Conservation (phyloP, 2,888 invertebrate genomes). For the Nematopogon swammerdamellus region DNA sequence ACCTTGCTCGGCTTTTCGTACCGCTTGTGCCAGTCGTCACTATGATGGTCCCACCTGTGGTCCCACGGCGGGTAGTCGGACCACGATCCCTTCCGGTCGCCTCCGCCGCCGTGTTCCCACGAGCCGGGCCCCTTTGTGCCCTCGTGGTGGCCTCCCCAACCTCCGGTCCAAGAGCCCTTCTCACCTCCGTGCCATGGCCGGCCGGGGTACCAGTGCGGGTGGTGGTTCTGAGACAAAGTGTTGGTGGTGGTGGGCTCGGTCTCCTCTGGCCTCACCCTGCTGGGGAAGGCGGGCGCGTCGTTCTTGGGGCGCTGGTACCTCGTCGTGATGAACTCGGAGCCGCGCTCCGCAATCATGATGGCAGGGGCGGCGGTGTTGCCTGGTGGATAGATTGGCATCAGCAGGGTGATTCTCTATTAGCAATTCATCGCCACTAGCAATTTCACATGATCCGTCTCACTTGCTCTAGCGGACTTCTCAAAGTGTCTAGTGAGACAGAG, state of each 20-base stretch:
- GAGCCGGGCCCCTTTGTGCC: not conserved
- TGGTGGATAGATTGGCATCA: no score
- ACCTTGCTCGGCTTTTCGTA: not conserved
- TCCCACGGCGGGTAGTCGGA: not conserved
- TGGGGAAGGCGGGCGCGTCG: constrained; percentile 12
- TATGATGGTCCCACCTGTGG: not conserved
- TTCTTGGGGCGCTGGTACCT: constrained; percentile 37
- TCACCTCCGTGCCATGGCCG: not conserved
- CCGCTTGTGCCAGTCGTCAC: not conserved
- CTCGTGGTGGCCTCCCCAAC: not conserved
- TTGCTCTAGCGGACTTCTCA: no score
- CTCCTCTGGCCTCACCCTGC: not conserved
- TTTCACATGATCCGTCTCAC: no score
- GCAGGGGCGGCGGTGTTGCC: constrained; percentile 58
- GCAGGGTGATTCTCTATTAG: no score
- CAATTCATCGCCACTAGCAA: no score
- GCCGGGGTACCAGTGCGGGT: not conserved
- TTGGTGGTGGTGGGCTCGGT: not conserved
- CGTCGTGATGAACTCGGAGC: constrained; percentile 45
- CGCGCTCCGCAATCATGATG: constrained; percentile 60
- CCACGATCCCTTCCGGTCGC: no score
- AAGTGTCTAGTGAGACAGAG: no score
- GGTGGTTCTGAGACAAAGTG: not conserved
- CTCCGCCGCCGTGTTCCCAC: not conserved
- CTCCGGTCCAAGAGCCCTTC: not conserved